Base-by-base conservation (phyloP, 1,140 invertebrate species). In the Drosophila quadrilineata region DNA sequence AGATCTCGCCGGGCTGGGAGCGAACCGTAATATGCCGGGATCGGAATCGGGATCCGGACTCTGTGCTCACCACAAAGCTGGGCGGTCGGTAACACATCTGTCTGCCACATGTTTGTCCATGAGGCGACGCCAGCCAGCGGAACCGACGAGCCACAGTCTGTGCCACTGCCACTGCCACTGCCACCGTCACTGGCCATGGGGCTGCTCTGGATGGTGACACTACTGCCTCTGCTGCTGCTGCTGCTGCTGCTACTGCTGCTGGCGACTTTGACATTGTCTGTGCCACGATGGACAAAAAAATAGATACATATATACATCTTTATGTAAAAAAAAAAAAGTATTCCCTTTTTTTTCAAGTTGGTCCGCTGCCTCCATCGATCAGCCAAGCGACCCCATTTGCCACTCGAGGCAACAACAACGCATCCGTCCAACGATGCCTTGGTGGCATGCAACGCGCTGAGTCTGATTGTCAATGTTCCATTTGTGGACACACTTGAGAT, bases 401-500 rank as follows among this genome's bases (percentile, higher is more conserved):
- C 33, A 16, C 12, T 16, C 8, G 14, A 35, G 54, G 46, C 53
- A 43, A 58, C 52, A 35, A 52, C 48, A 62, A 28, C 38, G 59
- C 49, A 31, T 49, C 43, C 40, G 40, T 12, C 40, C 24, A 10
- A n/a, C 21, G n/a, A n/a, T 24, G 3, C 45, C 14, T 33, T 24
- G 16, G 19, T 12, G 4, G 26, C n/a, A 12, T 12, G 19, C 22
- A 28, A 29, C 17, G 29, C 45, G 49, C 36, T n/a, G n/a, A n/a
- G n/a, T 48, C 35, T 52, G 46, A 16, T 50, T 59, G 53, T 73
- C 74, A 73, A 57, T 62, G 75, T 58, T 82, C 79, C 77, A 82
- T 82, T 84, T 84, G 77, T 84, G 79, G 79, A 84, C 77, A 84
- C 77, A 84, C 77, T 84, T 84, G 77, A 84, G 70, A 77, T 84